Conservation (phyloP, 2,888 invertebrate species). For the Pedicia rivosa region DNA sequence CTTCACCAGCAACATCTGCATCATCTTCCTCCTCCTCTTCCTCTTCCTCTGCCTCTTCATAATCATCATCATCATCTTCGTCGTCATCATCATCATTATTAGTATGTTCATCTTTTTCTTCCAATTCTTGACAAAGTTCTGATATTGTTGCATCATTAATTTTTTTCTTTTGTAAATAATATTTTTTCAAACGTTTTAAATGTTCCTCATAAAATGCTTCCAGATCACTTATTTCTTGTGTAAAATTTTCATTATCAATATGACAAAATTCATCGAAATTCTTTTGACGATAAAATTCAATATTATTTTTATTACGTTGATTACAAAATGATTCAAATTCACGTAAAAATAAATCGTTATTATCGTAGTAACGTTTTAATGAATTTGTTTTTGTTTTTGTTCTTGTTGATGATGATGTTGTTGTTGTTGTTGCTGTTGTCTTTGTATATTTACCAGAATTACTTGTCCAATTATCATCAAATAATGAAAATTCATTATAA, state of each 20-base stretch:
- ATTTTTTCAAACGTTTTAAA: conserved; percentile 16
- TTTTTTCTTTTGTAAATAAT: conserved; percentile 16
- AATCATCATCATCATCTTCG: too few species aligned
- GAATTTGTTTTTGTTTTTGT: conserved; percentile 7
- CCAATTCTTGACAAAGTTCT: conserved; percentile 14
- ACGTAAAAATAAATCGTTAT: conserved; percentile 13
- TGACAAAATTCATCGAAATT: conserved; percentile 8
- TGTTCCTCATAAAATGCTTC: conserved; percentile 18
- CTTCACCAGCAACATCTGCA: too few species aligned
- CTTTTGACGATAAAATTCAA: conserved; percentile 9
- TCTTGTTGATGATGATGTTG: not conserved
- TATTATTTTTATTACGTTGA: conserved; percentile 13
- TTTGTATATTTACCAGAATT: not conserved
- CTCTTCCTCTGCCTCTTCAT: too few species aligned
- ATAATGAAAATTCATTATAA: too few species aligned
- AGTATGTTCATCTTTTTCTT: not conserved
- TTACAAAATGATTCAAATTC: conserved; percentile 17
- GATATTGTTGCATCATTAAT: conserved; percentile 15
- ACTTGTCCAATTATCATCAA: too few species aligned
- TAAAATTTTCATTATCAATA: conserved; percentile 13
- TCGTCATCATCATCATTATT: too few species aligned
- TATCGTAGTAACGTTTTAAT: not conserved
- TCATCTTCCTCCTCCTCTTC: too few species aligned
- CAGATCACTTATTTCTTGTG: conserved; percentile 16
- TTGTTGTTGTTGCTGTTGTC: not conserved